A percentile compares a stretch with the other conserved stretches of the same genome.
phyloP scores from a whole-genome alignment of 2,888 invertebrate genomes.

The Syrista parreyssii region DNA sequence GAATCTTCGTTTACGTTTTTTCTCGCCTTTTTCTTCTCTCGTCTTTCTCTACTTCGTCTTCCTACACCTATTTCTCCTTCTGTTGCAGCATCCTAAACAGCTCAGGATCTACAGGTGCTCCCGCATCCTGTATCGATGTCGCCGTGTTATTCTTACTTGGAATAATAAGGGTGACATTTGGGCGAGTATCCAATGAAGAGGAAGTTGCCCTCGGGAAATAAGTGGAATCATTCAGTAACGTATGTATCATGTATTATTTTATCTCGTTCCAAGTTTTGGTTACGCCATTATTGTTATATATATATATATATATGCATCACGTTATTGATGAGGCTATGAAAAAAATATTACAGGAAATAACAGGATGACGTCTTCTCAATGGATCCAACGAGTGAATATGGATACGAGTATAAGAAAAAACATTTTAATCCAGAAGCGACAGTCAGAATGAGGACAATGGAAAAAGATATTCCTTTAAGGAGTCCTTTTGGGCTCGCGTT shows the following conservation, averaged over 20 bases:
- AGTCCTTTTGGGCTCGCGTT: background rate
- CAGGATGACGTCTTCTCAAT: background rate
- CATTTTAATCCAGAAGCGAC: constrained; percentile 3
- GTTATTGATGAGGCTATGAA: background rate
- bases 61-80: background rate
- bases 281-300: background rate
- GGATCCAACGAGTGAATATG: background rate
- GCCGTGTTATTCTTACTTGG: constrained; percentile 20
- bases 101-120: constrained; percentile 16
- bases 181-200: constrained; percentile 5
- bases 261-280: background rate
- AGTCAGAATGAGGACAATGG: background rate
- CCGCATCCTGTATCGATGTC: constrained; percentile 12
- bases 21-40: constrained; percentile 6
- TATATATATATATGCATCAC: background rate
- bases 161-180: constrained; percentile 24
- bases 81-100: background rate
- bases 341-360: background rate
- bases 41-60: constrained; percentile 17
- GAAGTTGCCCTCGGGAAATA: background rate
- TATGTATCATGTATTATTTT: background rate
- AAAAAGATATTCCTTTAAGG: background rate
- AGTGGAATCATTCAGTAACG: background rate
- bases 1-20: constrained; percentile 42
- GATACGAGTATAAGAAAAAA: background rate